Percentiles rank a stretch among this genome's conserved stretches.
phyloP scores from a whole-genome alignment of 1,140 invertebrate genomes.

The Sinella curviseta region DNA sequence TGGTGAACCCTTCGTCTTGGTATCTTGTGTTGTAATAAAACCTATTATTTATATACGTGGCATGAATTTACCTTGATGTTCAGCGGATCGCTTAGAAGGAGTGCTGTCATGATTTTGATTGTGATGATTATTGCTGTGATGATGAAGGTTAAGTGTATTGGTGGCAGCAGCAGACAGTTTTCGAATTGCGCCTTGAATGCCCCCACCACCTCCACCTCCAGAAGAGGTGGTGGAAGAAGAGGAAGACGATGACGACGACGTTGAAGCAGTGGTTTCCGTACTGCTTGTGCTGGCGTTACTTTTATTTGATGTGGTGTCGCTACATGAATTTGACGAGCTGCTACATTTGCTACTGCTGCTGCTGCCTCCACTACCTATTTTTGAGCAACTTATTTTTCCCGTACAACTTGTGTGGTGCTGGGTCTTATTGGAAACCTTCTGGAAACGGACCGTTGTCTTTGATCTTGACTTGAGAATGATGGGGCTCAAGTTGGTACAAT shows the following conservation, averaged over 20 bases:
- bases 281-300: background rate
- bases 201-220: background rate
- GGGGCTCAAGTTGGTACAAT: conserved; percentile 22
- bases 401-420: background rate
- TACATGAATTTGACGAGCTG: background rate
- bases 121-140: background rate
- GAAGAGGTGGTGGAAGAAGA: background rate
- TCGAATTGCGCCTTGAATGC: background rate
- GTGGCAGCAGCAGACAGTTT: conserved; percentile 11
- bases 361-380: background rate
- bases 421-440: background rate
- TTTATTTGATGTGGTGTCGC: conserved; percentile 17
- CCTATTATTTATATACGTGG: too few relatives aligned
- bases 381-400: background rate
- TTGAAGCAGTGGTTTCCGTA: background rate
- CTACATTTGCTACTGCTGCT: background rate
- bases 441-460: conserved; percentile 19
- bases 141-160: conserved; percentile 13
- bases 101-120: background rate
- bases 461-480: conserved; percentile 25
- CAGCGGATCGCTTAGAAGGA: background rate
- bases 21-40: too few relatives aligned
- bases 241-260: background rate
- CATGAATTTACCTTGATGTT: conserved; percentile 19
- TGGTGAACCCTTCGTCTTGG: too few relatives aligned